Conservation (phyloP, 2,888 invertebrate species). For the Mythimna vitellina region DNA sequence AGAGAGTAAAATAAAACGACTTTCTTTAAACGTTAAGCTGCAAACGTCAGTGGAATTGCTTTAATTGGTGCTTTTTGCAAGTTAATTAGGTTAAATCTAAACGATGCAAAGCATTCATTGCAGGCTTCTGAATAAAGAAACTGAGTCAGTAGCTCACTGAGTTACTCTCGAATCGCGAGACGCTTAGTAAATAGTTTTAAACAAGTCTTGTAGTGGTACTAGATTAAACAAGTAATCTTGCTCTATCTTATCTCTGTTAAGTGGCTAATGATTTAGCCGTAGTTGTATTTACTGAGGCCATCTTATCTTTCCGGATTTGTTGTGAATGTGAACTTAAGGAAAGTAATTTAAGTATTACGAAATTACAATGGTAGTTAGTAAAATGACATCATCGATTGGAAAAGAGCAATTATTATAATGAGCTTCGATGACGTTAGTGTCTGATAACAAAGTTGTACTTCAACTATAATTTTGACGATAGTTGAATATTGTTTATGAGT, state of each 20-base stretch:
- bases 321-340: constrained; percentile 8
- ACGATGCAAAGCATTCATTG: constrained; percentile 36
- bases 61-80: constrained; percentile 54
- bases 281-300: constrained; percentile 22
- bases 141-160: constrained; percentile 44
- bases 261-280: constrained; percentile 45
- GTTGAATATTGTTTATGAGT: not conserved
- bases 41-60: constrained; percentile 51
- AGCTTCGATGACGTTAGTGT: not conserved
- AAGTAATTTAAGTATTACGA: not conserved
- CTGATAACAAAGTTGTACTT: not conserved
- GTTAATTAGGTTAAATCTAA: constrained; percentile 61
- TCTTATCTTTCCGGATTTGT: constrained; percentile 39
- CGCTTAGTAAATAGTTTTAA: constrained; percentile 45
- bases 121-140: constrained; percentile 38
- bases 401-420: not conserved
- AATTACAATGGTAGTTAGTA: constrained; percentile 12
- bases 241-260: constrained; percentile 47
- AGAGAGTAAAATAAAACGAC: constrained; percentile 39
- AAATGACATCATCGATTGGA: constrained; percentile 2
- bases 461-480: not conserved
- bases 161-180: constrained; percentile 31
- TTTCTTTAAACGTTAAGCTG: constrained; percentile 50
- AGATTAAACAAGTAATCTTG: constrained; percentile 37
- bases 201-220: constrained; percentile 15